Base-by-base conservation (phyloP, 2,888 invertebrate genomes). In the Osmoderma eremita region DNA sequence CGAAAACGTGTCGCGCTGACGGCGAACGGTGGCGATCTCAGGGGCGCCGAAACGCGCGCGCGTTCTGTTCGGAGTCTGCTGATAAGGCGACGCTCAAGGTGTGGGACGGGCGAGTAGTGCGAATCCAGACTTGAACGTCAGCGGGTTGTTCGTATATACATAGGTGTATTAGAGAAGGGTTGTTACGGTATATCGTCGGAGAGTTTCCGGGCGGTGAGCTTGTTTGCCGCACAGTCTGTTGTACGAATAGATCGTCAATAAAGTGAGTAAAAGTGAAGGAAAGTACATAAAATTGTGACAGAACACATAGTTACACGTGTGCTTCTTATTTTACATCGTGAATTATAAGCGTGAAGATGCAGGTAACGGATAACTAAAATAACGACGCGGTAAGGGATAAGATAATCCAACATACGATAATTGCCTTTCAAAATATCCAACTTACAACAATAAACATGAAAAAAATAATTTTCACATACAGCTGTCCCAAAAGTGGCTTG, bases 1-100 rank as follows among this genome's bases (percentile, higher is more conserved):
- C 18, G 24, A 30, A 30, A 30, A 30, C 45, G 58, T 6, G 24
- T 51, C 30, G 6, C 24, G 58, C 58, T 61, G 58, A 61, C 58
- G 24, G 36, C 45, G 58, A 24, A 30, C 12, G 8, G 42, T 12
- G 42, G 30, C 45, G 17, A 58, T 58, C 56, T 41, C 12, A 42
- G 41, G 8, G 17, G 58, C 58, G 58, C 45, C 30, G 36, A 56
- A 61, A 61, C 45, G 58, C 58, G 58, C 58, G 58, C 56, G 41
- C 45, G 58, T 61, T 45, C 30, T 17, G 41, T 61, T 30, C 24
- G 5, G 24, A 17, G 18, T 42, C 13, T 18, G 30, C 58, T 61
- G 58, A 61, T 61, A 61, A 58, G 42, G 22, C 5, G 12, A 10
- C 58, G 58, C 42, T 30, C 30, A 61, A 61, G 58, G 58, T 61